phyloP scores from a whole-genome alignment of 2,113 vertebrate species.

The Cavia aperea region DNA sequence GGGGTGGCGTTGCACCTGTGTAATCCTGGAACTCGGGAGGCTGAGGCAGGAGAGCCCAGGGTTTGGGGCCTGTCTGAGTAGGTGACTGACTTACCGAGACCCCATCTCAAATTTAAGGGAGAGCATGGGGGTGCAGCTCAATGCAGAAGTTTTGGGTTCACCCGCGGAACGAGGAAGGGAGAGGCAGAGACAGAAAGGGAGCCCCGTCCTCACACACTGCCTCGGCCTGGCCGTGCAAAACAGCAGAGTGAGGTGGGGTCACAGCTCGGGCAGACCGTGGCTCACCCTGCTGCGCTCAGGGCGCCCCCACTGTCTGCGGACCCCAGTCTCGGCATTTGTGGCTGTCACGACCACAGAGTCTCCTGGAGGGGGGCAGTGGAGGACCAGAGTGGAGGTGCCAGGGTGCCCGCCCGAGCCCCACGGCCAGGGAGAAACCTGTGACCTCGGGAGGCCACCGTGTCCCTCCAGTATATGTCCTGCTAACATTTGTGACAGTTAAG shows the following conservation, averaged over 20 bases:
- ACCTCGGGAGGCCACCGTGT: accelerated
- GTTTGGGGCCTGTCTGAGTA: neutral
- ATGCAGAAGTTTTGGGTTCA: neutral
- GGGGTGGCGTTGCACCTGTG: neutral
- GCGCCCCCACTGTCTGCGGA: neutral
- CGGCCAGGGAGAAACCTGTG: neutral
- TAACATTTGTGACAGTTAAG: accelerated
- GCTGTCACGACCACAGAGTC: accelerated
- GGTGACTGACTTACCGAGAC: neutral
- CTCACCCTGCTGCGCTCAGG: neutral
- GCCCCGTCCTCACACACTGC: too few species aligned
- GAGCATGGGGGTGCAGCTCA: neutral
- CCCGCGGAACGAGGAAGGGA: neutral
- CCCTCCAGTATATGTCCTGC: accelerated
- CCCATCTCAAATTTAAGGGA: neutral
- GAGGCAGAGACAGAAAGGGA: neutral
- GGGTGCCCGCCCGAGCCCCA: neutral
- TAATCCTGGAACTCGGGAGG: neutral
- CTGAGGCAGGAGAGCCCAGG: neutral
- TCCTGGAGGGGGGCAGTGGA: neutral
- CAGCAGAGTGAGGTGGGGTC: neutral
- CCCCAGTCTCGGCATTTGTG: neutral
- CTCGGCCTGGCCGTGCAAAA: too few species aligned
- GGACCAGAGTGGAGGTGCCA: neutral
- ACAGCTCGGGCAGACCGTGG: too few species aligned